A percentile compares a stretch with the other conserved stretches of the same genome.
phyloP scores from a whole-genome alignment of 2,113 vertebrate genomes.

The Oenanthe melanoleuca region DNA sequence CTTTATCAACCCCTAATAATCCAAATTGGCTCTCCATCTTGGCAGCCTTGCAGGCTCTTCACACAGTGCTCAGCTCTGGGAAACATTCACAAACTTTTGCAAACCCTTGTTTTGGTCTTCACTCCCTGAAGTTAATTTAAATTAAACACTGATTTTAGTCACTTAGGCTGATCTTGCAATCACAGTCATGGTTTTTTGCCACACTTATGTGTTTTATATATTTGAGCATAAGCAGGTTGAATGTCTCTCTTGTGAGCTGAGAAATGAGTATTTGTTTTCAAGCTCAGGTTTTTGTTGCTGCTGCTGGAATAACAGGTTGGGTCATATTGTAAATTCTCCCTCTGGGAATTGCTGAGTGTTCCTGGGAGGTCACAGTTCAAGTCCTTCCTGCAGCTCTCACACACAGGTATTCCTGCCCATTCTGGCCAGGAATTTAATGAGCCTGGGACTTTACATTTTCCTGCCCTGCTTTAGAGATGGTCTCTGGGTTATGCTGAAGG shows the following conservation, averaged over 20 bases:
- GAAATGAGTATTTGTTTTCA: background rate
- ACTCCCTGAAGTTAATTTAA: background rate
- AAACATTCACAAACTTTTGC: background rate
- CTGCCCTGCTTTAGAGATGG: background rate
- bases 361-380: background rate
- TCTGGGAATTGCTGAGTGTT: background rate
- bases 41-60: background rate
- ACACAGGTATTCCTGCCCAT: background rate
- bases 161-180: background rate
- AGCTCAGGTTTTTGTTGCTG: background rate
- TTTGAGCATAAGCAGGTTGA: background rate
- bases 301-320: background rate
- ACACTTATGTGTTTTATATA: background rate
- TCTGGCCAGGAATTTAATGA: slow-evolving; percentile 18
- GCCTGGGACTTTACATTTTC: background rate
- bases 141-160: background rate
- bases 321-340: background rate
- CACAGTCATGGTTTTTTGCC: background rate
- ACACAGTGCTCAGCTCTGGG: background rate
- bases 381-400: background rate
- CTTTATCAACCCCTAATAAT: slow-evolving; percentile 14
- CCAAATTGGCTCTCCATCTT: slow-evolving; percentile 9
- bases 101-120: background rate
- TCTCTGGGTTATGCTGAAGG: background rate
- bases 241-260: background rate